These are phyloP conservation scores for Melanocharis versteri DNA, from an alignment of 2,113 vertebrate species.

Conservation along the genomic window DNA sequence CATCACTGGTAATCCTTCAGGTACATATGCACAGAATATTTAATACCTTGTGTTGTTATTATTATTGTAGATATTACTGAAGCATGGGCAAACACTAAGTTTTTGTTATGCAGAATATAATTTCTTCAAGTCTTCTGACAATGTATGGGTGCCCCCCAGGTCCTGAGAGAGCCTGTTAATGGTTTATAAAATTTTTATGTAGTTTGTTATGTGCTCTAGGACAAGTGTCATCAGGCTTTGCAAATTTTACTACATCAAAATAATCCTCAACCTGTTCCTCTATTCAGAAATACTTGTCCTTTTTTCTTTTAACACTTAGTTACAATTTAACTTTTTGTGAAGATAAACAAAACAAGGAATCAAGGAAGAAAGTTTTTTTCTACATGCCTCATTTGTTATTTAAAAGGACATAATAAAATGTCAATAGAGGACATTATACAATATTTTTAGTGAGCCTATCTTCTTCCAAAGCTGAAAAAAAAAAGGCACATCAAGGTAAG, in stretches of 20 bases:
- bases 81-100: background rate
- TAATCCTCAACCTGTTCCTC: background rate
- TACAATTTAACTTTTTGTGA: background rate
- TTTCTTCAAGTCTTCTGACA: background rate
- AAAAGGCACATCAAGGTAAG: background rate
- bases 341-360: background rate
- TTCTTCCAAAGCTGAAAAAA: background rate
- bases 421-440: background rate
- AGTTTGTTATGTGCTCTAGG: background rate
- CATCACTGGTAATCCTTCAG: background rate
- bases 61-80: background rate
- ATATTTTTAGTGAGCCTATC: background rate
- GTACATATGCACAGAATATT: background rate
- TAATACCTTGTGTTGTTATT: background rate
- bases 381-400: background rate
- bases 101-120: background rate
- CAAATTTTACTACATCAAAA: background rate
- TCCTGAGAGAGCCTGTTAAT: background rate
- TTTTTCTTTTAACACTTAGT: background rate
- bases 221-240: background rate
- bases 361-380: background rate
- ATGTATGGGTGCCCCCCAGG: accelerated
- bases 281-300: background rate
- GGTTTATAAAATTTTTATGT: background rate
- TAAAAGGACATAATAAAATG: background rate